Evolutionary conservation across 1,140 invertebrate species (phyloP), one percentile per base, ranked within the genome.

Genomic region (Heliconius nattereri): DNA sequence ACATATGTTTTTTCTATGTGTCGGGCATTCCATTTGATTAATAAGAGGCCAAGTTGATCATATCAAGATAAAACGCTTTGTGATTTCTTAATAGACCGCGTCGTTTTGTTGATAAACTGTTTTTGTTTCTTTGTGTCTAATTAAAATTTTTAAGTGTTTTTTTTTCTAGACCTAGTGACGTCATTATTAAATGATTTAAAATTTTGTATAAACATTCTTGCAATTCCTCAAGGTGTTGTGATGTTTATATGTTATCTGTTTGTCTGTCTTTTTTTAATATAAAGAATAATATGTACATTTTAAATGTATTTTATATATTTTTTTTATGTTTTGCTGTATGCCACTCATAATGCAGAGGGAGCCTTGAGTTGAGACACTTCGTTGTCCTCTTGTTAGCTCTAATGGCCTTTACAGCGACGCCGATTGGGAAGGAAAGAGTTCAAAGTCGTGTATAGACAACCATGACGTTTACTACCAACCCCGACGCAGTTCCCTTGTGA

Each of bases 21-120:
- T 86, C 87, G 86, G 89, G 86, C 89, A 93, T 91, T 87, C 90
- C 89, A 86, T 86, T 90, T 91, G 88, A 91, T 92, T 91, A 89
- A 89, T 89, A 88, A 84, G 76, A 85, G 84, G 88, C 82, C 86
- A 84, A 82, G 81, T 80, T 88, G 79, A 91, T 92, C 82, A 85
- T 89, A 90, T 91, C 87, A 88, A 80, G 79, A 84, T 90, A 89
- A 90, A 90, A 91, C 86, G 88, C 90, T 93, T 92, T 93, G 85
- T 90, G 86, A 89, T 85, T 83, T 87, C 87, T 89, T 90, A 91
- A 91, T 91, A 90, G 89, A 90, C 86, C 85, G 87, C 85, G 85
- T 84, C 81, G 83, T 85, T 81, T 52, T 78, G 81, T 84, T 83
- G 76, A 73, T 78, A 76, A 71, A 57, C 26, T 35, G 0, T 7